Conservation (phyloP, 2,113 vertebrate genomes). For the Felis chaus region DNA sequence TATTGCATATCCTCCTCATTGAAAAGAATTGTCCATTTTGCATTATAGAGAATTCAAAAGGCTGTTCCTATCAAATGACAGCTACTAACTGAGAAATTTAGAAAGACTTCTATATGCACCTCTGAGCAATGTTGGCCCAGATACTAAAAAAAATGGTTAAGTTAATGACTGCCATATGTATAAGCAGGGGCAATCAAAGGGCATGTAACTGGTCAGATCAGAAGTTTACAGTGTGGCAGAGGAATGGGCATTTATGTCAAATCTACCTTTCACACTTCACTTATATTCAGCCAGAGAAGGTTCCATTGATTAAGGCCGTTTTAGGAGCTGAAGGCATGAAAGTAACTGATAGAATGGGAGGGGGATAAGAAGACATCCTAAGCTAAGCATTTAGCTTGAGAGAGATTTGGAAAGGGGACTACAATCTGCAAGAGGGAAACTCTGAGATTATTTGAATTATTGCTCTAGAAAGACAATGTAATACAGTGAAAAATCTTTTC, state of each 20-base stretch:
- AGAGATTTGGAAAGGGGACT: background rate
- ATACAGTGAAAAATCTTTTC: background rate
- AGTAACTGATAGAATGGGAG: background rate
- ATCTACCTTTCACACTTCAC: background rate
- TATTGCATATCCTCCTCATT: background rate
- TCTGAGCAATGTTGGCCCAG: background rate
- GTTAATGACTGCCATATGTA: background rate
- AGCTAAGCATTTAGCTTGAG: background rate
- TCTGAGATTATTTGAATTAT: background rate
- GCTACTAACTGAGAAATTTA: slow-evolving; percentile 24
- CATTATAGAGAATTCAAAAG: background rate
- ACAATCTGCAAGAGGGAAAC: background rate
- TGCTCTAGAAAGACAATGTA: background rate
- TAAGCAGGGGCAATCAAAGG: background rate
- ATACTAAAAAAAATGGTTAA: background rate
- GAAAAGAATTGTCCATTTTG: slow-evolving; percentile 27
- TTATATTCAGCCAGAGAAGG: background rate
- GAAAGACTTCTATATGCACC: slow-evolving; percentile 19
- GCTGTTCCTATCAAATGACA: background rate
- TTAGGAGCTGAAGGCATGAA: background rate
- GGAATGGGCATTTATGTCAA: background rate
- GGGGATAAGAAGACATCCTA: background rate
- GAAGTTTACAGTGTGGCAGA: background rate
- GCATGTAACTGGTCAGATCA: background rate
- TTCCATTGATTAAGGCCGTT: background rate